A percentile compares a stretch with the other conserved stretches of the same genome.
These are phyloP conservation scores for Pygathrix nemaeus DNA, from an alignment of 2,113 vertebrate genomes.

Conservation along the genomic window DNA sequence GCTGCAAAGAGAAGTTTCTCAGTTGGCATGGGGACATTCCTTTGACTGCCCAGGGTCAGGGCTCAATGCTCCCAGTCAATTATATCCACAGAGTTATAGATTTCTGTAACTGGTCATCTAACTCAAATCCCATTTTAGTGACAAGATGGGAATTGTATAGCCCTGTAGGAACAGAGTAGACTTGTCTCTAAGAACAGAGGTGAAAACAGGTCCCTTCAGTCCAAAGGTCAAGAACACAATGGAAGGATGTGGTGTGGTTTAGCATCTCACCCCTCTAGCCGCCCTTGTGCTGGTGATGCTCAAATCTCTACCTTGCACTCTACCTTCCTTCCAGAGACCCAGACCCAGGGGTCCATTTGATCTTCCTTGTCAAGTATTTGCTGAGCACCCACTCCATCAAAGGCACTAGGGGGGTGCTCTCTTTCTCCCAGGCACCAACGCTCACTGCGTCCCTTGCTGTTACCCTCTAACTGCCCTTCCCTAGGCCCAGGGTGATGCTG, in stretches of 20 bases:
- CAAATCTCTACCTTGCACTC: neutral
- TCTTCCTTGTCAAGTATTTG: neutral
- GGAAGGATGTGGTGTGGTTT: neutral
- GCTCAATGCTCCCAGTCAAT: neutral
- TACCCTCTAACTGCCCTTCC: neutral
- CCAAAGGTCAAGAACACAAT: neutral
- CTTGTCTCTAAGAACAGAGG: neutral
- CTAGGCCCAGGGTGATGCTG: neutral
- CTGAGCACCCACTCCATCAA: neutral
- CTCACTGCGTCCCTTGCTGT: neutral
- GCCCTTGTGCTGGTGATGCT: neutral
- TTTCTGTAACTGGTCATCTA: neutral
- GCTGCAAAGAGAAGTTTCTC: neutral
- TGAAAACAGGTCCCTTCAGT: neutral
- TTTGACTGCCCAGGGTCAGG: neutral
- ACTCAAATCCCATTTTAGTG: neutral
- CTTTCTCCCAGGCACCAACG: accelerated
- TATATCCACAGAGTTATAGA: neutral
- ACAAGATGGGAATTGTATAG: neutral
- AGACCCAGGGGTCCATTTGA: neutral
- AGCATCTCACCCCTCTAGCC: neutral
- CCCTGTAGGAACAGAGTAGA: neutral
- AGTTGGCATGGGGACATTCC: neutral
- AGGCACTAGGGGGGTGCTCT: neutral
- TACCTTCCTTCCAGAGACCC: neutral